Conservation (phyloP, 2,888 invertebrate species). For the Trissolcus brochymenae region DNA sequence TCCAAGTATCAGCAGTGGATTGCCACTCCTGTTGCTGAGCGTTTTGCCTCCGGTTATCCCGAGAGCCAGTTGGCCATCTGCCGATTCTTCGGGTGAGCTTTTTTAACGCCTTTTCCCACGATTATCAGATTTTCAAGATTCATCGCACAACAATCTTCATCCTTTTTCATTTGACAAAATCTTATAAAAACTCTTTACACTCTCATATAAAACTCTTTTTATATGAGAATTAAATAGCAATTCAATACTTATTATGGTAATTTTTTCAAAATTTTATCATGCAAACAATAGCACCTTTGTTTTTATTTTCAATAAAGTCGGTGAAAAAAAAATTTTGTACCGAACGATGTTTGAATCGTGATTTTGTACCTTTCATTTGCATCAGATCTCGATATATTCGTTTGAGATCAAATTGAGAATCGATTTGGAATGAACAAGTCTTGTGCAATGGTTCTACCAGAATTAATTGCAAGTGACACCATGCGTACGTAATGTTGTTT, state of each 20-base stretch:
- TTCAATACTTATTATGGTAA: not conserved
- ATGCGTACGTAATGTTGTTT: slow-evolving; percentile 21
- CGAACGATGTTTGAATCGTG: not conserved
- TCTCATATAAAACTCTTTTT: not conserved
- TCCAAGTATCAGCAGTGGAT: slow-evolving; percentile 83
- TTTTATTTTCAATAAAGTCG: no score
- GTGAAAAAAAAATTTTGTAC: no score
- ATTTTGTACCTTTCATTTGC: not conserved
- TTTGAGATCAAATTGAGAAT: not conserved
- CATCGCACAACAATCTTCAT: slow-evolving; percentile 48
- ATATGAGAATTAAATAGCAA: not conserved
- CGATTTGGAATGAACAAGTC: not conserved
- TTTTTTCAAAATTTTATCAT: no score
- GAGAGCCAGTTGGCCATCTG: slow-evolving; percentile 86
- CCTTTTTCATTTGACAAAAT: slow-evolving; percentile 14
- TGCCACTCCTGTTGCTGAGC: slow-evolving; percentile 84
- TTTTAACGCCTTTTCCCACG: no score
- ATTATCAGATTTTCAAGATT: slow-evolving; percentile 24
- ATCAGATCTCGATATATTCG: not conserved
- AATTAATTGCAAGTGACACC: slow-evolving; percentile 18
- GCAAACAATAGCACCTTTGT: no score
- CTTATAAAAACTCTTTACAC: not conserved
- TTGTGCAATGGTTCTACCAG: slow-evolving; percentile 38
- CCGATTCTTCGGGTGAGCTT: slow-evolving; percentile 78
- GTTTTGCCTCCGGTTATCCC: slow-evolving; percentile 87